phyloP scores from a whole-genome alignment of 2,113 vertebrate species.

The Ardeotis arabs region DNA sequence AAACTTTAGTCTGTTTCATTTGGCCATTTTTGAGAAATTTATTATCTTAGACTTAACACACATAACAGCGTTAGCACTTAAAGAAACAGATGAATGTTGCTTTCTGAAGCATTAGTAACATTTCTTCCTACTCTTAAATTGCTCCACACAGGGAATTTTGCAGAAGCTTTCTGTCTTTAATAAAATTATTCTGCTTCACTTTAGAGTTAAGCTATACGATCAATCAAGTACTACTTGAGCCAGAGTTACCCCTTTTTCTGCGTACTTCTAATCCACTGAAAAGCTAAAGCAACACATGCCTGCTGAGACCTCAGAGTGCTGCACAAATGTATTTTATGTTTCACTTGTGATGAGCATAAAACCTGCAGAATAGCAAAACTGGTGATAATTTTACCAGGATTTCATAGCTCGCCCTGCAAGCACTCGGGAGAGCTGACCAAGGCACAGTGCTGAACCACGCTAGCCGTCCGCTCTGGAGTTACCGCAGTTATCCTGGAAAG shows the following conservation, averaged over 20 bases:
- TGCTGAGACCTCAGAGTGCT: background rate
- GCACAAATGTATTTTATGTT: background rate
- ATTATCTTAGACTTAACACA: background rate
- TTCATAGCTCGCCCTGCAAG: fast-evolving
- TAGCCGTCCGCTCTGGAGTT: background rate
- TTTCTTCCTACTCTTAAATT: background rate
- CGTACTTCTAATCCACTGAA: background rate
- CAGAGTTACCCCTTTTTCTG: background rate
- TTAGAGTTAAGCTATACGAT: background rate
- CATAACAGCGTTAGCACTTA: background rate
- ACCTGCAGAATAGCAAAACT: background rate
- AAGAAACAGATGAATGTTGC: background rate
- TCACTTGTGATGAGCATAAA: background rate
- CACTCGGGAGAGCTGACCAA: background rate
- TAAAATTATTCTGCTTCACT: background rate
- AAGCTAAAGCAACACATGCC: background rate
- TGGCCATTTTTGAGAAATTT: background rate
- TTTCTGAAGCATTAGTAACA: background rate
- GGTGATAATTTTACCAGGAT: background rate
- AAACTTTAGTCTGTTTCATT: background rate
- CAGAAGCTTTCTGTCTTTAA: background rate
- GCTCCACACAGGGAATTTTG: background rate
- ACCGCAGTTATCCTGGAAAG: background rate
- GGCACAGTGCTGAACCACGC: background rate
- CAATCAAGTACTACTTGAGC: background rate